Base-by-base conservation (phyloP, 2,113 vertebrate species). In the Diglossa brunneiventris region DNA sequence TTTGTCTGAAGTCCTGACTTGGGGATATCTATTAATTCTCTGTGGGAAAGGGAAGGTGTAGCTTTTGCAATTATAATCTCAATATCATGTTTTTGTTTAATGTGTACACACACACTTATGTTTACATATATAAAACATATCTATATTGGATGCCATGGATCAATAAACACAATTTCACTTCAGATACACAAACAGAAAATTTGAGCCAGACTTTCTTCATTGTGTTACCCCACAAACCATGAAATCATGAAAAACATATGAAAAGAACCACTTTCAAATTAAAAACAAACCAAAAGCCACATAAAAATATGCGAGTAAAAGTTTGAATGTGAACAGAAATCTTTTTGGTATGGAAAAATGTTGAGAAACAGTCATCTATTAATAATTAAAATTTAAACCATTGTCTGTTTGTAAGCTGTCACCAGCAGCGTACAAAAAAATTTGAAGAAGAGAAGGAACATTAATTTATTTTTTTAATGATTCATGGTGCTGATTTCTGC, bases 21-120 rank as follows among this genome's bases (percentile, higher is more conserved):
- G 1, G 8, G 23, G 6, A 18, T 61, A 67, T 22, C 35, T 68
- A 61, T 66, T 44, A 63, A 58, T 53, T 73, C 9, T 42, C 22
- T 24, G 24, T 15, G 5, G 27, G 24, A 87, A 85, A 83, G 12
- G 17, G 16, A 62, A 41, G 28, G 33, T 30, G 62, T 6, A 61
- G n/a, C 23, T 75, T 89, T 55, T 49, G 15, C 41, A 70, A 33
- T 42, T 56, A 28, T 14, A 49, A 70, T 20, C 7, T 44, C n/a
- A 22, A 11, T 41, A 37, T 56, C 21, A 58, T 35, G 9, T 35
- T 35, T 24, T 35, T 73, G 15, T 66, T 69, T 11, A 18, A 46
- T 19, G 31, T 3, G 37, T 0, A 55, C 0, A 41, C 1, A 63
- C 11, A 80, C 13, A 76, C 5, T 30, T 56, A 8, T 17, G 18